Conservation (phyloP, 2,113 vertebrate genomes). For the Blennius ocellaris region DNA sequence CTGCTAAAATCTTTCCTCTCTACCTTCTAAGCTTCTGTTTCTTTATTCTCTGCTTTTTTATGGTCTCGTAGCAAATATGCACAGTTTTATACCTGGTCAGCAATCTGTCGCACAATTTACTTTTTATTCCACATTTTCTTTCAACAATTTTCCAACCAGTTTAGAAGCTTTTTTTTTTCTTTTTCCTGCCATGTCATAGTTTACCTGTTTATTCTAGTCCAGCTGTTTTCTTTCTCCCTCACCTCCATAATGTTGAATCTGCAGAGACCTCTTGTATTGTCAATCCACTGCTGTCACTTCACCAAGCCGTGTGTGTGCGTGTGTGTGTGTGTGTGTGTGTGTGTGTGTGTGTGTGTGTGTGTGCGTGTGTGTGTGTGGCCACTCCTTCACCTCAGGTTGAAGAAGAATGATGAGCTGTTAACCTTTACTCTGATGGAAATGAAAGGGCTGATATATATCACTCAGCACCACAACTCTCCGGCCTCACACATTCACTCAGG, state of each 20-base stretch:
- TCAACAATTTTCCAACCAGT: neutral
- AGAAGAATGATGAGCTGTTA: slow-evolving; percentile 75
- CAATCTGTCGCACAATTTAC: neutral
- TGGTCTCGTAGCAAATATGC: neutral
- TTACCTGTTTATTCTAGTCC: slow-evolving; percentile 46
- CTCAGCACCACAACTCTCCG: slow-evolving; percentile 47
- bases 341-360: too few relatives aligned
- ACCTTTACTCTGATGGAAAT: slow-evolving; percentile 76
- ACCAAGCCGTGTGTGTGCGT: neutral
- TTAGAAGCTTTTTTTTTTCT: neutral
- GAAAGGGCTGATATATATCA: slow-evolving; percentile 70
- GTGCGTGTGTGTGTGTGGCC: neutral
- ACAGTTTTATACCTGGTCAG: neutral
- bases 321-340: too few relatives aligned
- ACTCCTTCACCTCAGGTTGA: slow-evolving; percentile 47
- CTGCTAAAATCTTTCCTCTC: slow-evolving; percentile 70
- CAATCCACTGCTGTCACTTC: slow-evolving; percentile 28
- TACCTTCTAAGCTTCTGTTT: neutral
- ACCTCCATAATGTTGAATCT: slow-evolving; percentile 51
- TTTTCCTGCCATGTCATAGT: slow-evolving; percentile 26
- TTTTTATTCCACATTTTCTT: neutral
- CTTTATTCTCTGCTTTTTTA: neutral
- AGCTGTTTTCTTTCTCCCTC: slow-evolving; percentile 46
- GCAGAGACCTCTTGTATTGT: slow-evolving; percentile 47
- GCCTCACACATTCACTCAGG: slow-evolving; percentile 36